Base-by-base conservation (phyloP, 2,888 invertebrate genomes). In the Apocheima hispidaria region DNA sequence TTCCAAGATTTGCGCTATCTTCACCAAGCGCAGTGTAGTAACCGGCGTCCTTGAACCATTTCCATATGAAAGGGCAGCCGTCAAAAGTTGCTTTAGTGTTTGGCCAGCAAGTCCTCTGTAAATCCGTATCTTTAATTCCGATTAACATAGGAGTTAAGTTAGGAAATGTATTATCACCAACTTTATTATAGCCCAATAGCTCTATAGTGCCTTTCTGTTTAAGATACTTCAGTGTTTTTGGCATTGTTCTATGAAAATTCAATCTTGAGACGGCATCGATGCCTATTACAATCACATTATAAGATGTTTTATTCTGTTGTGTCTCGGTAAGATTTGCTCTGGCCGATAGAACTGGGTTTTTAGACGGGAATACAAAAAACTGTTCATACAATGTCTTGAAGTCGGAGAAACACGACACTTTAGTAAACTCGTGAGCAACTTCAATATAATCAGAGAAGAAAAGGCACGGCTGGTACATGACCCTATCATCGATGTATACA, bases 101-200 rank as follows among this genome's bases (percentile, higher is more conserved):
- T 0, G 93, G 93, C 93, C 96, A 95, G 77, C 97, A 97, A 0
- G 86, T 92, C 57, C 88, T 87, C 50, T 90, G 90, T 44, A 97
- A 82, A 74, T 97, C 96, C 0, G 90, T 88, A 26, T 94, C 94
- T 40, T 93, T 94, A 41, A 95, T 81, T 0, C 98, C 98, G 2
- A 95, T 94, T 10, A 98, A 87, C 65, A 97, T 94, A 0, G 98
- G 96, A 6, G 96, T 94, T 60, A 99, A 83, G 84, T 99, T 99
- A 0, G 98, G 98, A 81, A 97, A 98, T 0, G 98, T 98, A 83
- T 98, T 99, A 84, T 98, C 98, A 2, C 95, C 99, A 7, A 99
- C 96, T 93, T 98, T 99, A 81, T 97, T 98, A 84, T 97, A 98
- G 4, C 98, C 99, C 69, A 96, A 85, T 80, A 99, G 93, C 80